Conservation (phyloP, 2,113 vertebrate genomes). For the Microcebus jonahi region DNA sequence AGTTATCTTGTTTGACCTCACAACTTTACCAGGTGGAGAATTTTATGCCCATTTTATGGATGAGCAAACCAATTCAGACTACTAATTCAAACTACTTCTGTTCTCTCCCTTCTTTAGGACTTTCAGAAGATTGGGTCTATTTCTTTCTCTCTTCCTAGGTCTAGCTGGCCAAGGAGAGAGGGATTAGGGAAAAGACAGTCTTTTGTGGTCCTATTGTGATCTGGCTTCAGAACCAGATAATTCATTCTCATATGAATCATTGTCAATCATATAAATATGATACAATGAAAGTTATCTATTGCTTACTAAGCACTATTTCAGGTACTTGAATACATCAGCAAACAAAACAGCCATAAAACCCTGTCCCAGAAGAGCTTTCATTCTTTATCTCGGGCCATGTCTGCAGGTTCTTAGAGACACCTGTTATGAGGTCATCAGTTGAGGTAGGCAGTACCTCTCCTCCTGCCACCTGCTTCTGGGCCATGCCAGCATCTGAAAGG, state of each 20-base stretch:
- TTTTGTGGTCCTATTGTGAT: neutral
- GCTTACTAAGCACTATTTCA: neutral
- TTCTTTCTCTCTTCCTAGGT: neutral
- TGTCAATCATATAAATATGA: neutral
- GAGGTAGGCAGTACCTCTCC: no score
- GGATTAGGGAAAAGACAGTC: neutral
- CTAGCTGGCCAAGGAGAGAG: neutral
- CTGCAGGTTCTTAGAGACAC: neutral
- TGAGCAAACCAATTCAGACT: neutral
- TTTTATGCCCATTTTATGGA: neutral
- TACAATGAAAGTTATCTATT: neutral
- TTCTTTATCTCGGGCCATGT: neutral
- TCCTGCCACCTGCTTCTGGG: neutral
- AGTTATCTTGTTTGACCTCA: neutral
- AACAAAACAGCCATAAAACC: neutral
- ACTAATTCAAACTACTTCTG: neutral
- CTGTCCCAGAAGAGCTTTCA: neutral
- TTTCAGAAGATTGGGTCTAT: neutral
- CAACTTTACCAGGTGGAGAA: neutral
- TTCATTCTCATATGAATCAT: neutral
- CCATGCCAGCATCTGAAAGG: neutral
- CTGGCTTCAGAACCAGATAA: neutral
- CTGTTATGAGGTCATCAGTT: neutral
- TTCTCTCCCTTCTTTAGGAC: neutral
- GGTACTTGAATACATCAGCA: neutral